Conservation (phyloP, 1,140 invertebrate genomes). For the Hyphantria cunea region DNA sequence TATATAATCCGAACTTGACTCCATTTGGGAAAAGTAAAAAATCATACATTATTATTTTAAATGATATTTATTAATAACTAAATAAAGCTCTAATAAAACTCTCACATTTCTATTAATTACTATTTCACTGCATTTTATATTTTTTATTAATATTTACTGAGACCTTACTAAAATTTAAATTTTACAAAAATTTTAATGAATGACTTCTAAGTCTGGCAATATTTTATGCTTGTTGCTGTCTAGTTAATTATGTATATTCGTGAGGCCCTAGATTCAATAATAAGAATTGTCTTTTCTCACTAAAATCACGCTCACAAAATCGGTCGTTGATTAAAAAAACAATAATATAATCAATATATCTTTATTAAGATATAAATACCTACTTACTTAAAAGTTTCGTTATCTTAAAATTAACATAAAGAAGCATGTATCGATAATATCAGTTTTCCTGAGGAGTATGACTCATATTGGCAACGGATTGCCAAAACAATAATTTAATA, state of each 20-base stretch:
- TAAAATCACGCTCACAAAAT: too few species aligned
- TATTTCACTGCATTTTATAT: neutral
- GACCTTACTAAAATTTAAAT: neutral
- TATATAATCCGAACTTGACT: constrained; percentile 38
- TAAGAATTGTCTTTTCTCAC: too few species aligned
- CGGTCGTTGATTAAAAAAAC: neutral
- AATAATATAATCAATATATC: neutral
- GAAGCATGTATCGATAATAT: too few species aligned
- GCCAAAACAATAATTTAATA: constrained; percentile 1
- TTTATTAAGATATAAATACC: neutral
- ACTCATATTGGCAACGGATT: constrained; percentile 8
- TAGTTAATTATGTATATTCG: too few species aligned
- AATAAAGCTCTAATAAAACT: neutral
- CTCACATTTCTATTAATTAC: too few species aligned
- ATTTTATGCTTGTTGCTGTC: too few species aligned
- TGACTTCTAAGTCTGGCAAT: too few species aligned
- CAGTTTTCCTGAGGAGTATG: constrained; percentile 7
- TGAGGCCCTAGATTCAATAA: too few species aligned
- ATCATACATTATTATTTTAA: neutral
- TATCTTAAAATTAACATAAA: too few species aligned
- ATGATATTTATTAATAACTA: neutral
- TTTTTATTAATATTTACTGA: neutral
- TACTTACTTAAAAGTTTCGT: neutral
- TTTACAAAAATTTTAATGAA: too few species aligned
- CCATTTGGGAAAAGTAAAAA: constrained; percentile 3